Evolutionary conservation across 2,888 invertebrate genomes (phyloP), one percentile per base, ranked within the genome.

Genomic region (Germaria angustata): DNA sequence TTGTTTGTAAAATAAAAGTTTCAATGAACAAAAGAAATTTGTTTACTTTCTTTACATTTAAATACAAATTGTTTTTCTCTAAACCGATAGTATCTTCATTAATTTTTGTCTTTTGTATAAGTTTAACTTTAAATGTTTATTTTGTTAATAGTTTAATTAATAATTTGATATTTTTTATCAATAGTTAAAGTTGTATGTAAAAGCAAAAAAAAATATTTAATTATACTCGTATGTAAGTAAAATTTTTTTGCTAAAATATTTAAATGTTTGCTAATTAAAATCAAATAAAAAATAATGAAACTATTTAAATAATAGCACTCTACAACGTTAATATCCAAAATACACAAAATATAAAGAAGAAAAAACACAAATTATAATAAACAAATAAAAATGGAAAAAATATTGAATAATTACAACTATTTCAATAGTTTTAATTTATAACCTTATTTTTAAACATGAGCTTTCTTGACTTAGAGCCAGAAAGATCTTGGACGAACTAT

Each of bases 261-360:
- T 81, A 82, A 81, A 81, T 81, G 79, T 81, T 85, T 80, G 83
- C 75, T 84, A 77, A 76, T 81, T 49, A 79, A 51, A 81, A 71
- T 71, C 7, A 53, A 71, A 36, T 46, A 73, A 53, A 49, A 72
- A 69, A 69, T 39, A 57, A 59, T 17, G 55, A 63, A 84, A 80
- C 53, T 66, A 81, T 75, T 79, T 69, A 65, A 75, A 84, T 83
- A 82, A 69, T 81, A 85, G 85, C 79, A 77, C 71, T 68, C 78
- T 57, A 81, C 32, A 71, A 57, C 24, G 65, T 84, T 80, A 85
- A 75, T 81, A 81, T 73, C 49, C 81, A 81, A 66, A 84, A 80
- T 80, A 85, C 84, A 82, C 80, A 80, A 73, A 84, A 77, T 51
- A 97, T 97, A 92, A 75, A 65, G 41, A 68, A 69, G n/a, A n/a